Conservation (phyloP, 2,888 invertebrate genomes). For the Nasonovia ribisnigri region DNA sequence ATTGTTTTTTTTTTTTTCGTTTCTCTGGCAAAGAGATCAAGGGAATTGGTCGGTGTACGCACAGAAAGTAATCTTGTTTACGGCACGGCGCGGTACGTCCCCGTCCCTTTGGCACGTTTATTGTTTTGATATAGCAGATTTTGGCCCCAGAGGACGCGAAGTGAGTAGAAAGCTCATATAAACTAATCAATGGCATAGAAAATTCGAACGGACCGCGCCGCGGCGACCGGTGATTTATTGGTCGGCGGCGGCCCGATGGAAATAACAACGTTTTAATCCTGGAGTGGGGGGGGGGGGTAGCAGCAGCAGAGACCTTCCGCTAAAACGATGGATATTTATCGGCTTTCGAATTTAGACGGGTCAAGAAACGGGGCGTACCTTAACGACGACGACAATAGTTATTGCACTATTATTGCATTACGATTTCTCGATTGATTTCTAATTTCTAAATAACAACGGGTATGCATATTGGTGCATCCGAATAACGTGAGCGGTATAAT, state of each 20-base stretch:
- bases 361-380: conserved; percentile 19
- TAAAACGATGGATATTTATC: conserved; percentile 51
- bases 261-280: conserved; percentile 37
- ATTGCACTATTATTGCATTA: neutral
- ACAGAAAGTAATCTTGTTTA: conserved; percentile 63
- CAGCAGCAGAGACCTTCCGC: no score
- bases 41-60: conserved; percentile 39
- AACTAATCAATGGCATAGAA: conserved; percentile 41
- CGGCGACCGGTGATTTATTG: conserved; percentile 44
- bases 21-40: conserved; percentile 51
- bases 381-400: neutral
- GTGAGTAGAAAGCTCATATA: conserved; percentile 31
- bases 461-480: no score
- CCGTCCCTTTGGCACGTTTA: conserved; percentile 55
- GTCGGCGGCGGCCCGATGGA: neutral
- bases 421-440: neutral
- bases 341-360: conserved; percentile 30
- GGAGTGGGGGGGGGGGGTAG: neutral
- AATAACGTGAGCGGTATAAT: no score
- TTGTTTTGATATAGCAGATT: conserved; percentile 63
- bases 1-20: conserved; percentile 49
- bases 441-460: neutral
- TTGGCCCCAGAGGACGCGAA: conserved; percentile 26
- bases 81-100: neutral
- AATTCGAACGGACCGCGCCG: conserved; percentile 25